Percentiles rank a stretch among this genome's conserved stretches.
Conservation (phyloP, 2,888 invertebrate species). For the Bedellia somnulentella region DNA sequence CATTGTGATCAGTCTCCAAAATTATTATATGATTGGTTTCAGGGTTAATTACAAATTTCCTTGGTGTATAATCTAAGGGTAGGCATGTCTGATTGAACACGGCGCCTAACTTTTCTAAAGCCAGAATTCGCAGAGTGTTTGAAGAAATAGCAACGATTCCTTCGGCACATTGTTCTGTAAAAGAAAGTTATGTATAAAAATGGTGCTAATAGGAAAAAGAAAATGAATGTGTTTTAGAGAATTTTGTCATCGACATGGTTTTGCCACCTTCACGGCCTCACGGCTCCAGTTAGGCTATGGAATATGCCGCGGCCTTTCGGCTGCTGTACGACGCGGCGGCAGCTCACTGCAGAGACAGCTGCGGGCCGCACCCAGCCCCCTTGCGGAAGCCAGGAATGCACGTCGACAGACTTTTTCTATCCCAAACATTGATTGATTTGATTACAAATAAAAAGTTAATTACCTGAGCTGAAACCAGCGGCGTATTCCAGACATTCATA, state of each 20-base stretch:
- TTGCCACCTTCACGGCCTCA: conserved; percentile 56
- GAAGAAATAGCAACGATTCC: conserved; percentile 99
- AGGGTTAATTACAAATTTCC: conserved; percentile 90
- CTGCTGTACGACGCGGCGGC: conserved; percentile 67
- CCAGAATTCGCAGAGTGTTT: conserved; percentile 95
- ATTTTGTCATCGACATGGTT: conserved; percentile 65
- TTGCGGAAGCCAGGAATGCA: no score
- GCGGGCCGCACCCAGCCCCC: conserved; percentile 36
- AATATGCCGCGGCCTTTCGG: conserved; percentile 66
- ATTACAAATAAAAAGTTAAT: no score
- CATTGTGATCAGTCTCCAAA: conserved; percentile 97
- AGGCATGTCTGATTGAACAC: conserved; percentile 96
- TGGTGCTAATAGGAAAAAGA: conserved; percentile 9
- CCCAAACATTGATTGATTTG: no score
- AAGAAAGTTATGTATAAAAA: conserved; percentile 6
- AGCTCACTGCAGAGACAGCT: conserved; percentile 52
- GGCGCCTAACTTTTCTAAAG: conserved; percentile 95
- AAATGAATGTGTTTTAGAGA: conserved; percentile 6
- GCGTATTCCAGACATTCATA: conserved; percentile 98
- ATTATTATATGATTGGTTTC: conserved; percentile 89
- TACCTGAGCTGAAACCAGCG: conserved; percentile 86
- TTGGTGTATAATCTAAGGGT: conserved; percentile 92
- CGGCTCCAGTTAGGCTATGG: conserved; percentile 67
- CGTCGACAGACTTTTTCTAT: conserved; percentile 30
- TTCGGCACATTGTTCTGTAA: conserved; percentile 93